Percentiles rank a stretch among this genome's conserved stretches.
These are phyloP conservation scores for Fissipunctia ypsillon DNA, from an alignment of 2,888 invertebrate species.

Conservation along the genomic window DNA sequence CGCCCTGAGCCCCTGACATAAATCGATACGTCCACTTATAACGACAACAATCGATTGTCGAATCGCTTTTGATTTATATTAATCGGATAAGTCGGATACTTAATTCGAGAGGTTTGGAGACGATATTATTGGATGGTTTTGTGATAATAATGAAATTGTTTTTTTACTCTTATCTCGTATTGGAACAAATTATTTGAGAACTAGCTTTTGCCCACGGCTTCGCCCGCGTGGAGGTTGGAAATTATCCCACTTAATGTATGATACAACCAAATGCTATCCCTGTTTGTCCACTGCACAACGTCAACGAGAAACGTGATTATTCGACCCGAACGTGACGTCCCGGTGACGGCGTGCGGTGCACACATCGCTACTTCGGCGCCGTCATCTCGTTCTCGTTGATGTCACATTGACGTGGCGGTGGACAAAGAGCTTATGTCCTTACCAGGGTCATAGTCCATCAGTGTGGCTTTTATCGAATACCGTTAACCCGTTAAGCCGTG, in stretches of 20 bases:
- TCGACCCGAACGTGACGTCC: too few species aligned
- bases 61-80: slow-evolving; percentile 57
- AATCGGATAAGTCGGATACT: slow-evolving; percentile 42
- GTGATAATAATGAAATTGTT: slow-evolving; percentile 17
- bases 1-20: slow-evolving; percentile 34
- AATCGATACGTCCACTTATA: slow-evolving; percentile 56
- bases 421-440: too few species aligned
- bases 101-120: slow-evolving; percentile 27
- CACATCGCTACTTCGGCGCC: too few species aligned
- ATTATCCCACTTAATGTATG: not conserved
- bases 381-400: too few species aligned
- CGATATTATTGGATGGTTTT: slow-evolving; percentile 17
- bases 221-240: not conserved
- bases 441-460: too few species aligned
- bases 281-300: too few species aligned
- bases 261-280: too few species aligned
- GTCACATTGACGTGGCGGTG: too few species aligned
- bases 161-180: not conserved
- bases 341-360: too few species aligned
- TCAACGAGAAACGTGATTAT: too few species aligned
- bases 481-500: too few species aligned
- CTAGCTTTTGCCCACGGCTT: not conserved
- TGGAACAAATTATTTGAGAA: not conserved
- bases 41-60: slow-evolving; percentile 58
- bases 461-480: too few species aligned